phyloP scores from a whole-genome alignment of 2,888 invertebrate species.

The Dryocosmus kuriphilus region DNA sequence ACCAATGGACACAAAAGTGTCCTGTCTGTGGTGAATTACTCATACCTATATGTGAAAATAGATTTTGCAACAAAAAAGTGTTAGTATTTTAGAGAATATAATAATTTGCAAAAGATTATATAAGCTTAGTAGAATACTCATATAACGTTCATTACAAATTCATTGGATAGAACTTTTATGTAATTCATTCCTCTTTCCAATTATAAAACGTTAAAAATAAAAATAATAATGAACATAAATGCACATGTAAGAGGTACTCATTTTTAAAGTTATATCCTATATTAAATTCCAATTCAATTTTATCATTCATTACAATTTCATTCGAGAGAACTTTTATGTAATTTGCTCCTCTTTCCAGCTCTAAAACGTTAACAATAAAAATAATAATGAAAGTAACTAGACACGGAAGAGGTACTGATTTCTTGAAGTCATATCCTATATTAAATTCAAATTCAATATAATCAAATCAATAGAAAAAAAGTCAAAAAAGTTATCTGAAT shows the following conservation, averaged over 20 bases:
- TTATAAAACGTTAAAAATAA: not conserved
- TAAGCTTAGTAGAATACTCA: not conserved
- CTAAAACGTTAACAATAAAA: not conserved
- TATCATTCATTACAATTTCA: no score
- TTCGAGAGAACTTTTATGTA: not conserved
- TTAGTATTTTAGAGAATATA: not conserved
- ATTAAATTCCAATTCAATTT: constrained; percentile 8
- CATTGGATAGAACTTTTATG: not conserved
- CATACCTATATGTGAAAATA: not conserved
- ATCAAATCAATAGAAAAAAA: not conserved
- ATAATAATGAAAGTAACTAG: not conserved
- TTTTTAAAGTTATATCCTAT: not conserved
- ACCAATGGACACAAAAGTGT: no score
- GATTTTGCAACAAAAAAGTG: not conserved
- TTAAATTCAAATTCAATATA: constrained; percentile 2
- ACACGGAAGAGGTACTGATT: not conserved
- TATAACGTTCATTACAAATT: not conserved
- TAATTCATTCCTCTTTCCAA: not conserved
- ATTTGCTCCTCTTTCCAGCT: not conserved
- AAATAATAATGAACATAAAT: not conserved
- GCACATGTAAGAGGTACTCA: not conserved
- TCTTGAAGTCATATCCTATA: not conserved
- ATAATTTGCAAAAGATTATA: not conserved
- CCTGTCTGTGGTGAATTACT: no score
- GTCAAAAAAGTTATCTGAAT: not conserved